Conservation (phyloP, 2,888 invertebrate species). For the Pimpla rufipes region DNA sequence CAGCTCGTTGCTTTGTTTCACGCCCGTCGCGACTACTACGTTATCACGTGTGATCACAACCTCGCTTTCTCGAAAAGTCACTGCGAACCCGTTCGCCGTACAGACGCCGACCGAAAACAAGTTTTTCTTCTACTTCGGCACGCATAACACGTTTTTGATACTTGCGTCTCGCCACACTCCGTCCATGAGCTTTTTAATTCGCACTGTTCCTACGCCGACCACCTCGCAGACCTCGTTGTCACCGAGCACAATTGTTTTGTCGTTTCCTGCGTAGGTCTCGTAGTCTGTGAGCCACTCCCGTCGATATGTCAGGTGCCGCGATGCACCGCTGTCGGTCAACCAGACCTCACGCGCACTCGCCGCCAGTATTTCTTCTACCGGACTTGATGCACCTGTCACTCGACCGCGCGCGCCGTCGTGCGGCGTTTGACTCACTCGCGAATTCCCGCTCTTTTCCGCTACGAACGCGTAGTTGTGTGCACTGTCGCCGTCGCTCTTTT, state of each 20-base stretch:
- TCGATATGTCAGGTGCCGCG: slow-evolving; percentile 1
- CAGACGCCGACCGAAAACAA: slow-evolving; percentile 10
- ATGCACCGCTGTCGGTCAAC: slow-evolving; percentile 8
- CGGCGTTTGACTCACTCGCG: neutral
- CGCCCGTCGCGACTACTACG: neutral
- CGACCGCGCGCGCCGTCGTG: neutral
- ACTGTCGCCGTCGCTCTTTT: slow-evolving; percentile 42
- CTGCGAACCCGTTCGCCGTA: neutral
- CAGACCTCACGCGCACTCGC: slow-evolving; percentile 11
- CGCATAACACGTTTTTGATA: neutral
- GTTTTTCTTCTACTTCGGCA: neutral
- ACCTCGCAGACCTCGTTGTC: neutral
- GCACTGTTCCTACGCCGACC: neutral
- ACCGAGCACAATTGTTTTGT: neutral
- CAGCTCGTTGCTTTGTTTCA: neutral
- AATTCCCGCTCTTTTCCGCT: neutral
- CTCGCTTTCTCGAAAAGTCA: neutral
- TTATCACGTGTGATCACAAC: neutral
- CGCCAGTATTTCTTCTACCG: slow-evolving; percentile 23
- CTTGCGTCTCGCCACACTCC: neutral
- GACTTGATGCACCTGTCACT: slow-evolving; percentile 8
- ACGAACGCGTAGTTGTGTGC: slow-evolving; percentile 13
- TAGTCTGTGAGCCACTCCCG: neutral
- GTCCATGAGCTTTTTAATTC: neutral
- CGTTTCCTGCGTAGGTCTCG: neutral